Evolutionary conservation across 2,888 invertebrate species (phyloP).

Genomic region (Cremastinae sp.): DNA sequence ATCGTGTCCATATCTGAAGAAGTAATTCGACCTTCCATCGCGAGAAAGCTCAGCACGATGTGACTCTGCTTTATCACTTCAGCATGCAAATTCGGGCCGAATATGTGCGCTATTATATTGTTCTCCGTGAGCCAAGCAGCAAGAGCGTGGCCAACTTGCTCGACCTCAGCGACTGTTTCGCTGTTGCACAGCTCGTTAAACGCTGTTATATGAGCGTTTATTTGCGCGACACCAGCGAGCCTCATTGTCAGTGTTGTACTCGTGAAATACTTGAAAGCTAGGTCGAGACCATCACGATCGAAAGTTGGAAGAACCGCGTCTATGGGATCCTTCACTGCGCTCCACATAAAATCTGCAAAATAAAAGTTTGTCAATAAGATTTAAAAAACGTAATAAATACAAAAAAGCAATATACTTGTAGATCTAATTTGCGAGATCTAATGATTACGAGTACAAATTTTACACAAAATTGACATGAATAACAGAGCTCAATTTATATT

Average conservation of each 20-base stretch:
- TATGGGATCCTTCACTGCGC: slow-evolving; percentile 94
- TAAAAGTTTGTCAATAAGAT: not conserved
- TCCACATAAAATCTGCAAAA: slow-evolving; percentile 94
- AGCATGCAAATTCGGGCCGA: slow-evolving; percentile 98
- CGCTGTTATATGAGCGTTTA: slow-evolving; percentile 95
- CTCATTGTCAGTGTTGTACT: slow-evolving; percentile 97
- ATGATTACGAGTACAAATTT: slow-evolving; percentile 14
- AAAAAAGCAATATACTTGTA: not conserved
- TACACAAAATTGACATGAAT: not conserved
- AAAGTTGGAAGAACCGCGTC: slow-evolving; percentile 91
- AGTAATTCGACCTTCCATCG: slow-evolving; percentile 94
- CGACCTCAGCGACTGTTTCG: slow-evolving; percentile 92
- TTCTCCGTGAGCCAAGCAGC: slow-evolving; percentile 94
- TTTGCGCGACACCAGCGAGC: slow-evolving; percentile 95
- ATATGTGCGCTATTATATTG: slow-evolving; percentile 95
- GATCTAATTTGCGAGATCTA: not conserved
- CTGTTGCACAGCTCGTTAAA: slow-evolving; percentile 95
- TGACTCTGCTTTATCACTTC: slow-evolving; percentile 98
- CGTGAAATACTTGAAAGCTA: slow-evolving; percentile 98
- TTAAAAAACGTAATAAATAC: slow-evolving; percentile 23
- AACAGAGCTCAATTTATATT: not conserved
- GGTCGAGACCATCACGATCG: slow-evolving; percentile 92
- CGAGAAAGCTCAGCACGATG: slow-evolving; percentile 94
- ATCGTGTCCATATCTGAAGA: slow-evolving; percentile 95
- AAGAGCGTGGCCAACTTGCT: slow-evolving; percentile 90